phyloP scores from a whole-genome alignment of 2,113 vertebrate genomes.

The Canis aureus region DNA sequence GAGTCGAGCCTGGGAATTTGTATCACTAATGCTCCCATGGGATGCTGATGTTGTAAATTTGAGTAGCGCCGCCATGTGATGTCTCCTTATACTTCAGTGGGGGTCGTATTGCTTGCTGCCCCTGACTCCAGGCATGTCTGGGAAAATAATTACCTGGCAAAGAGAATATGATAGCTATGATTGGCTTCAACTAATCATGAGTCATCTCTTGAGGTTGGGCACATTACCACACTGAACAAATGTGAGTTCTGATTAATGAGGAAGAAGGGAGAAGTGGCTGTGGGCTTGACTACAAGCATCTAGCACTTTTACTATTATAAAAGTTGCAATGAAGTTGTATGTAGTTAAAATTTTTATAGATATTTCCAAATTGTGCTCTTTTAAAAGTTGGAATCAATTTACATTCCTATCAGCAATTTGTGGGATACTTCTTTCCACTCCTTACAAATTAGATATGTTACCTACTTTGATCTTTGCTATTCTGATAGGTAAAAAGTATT shows the following conservation, averaged over 20 bases:
- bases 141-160: background rate
- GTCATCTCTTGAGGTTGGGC: background rate
- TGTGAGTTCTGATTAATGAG: background rate
- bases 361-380: conserved; percentile 28
- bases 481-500: background rate
- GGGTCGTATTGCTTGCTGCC: background rate
- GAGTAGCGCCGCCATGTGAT: background rate
- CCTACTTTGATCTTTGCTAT: background rate
- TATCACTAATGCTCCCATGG: background rate
- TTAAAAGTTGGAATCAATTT: conserved; percentile 39
- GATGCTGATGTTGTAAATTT: background rate
- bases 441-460: background rate
- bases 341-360: background rate
- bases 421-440: background rate
- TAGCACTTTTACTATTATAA: background rate
- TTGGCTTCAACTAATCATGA: background rate
- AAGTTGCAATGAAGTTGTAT: background rate
- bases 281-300: background rate
- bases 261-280: background rate
- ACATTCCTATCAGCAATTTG: background rate
- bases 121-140: background rate
- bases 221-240: background rate
- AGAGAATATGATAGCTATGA: background rate
- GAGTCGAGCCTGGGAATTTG: background rate
- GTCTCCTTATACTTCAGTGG: background rate